These are phyloP conservation scores for Hippocampus kuda DNA, from an alignment of 2,797 vertebrate genomes.

Conservation along the genomic window DNA sequence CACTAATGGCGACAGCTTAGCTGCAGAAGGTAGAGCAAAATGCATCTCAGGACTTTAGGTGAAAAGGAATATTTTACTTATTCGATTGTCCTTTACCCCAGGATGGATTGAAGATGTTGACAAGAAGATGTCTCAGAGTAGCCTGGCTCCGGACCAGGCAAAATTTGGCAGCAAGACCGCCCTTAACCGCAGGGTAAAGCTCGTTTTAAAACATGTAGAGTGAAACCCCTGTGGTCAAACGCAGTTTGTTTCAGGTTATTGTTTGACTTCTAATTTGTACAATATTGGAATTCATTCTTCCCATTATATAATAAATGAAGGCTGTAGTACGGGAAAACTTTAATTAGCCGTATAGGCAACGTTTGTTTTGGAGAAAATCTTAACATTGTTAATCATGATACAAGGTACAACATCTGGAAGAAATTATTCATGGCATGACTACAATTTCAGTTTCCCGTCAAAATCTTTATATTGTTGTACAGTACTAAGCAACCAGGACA, in stretches of 20 bases:
- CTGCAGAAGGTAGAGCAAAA: slow-evolving; percentile 70
- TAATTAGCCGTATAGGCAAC: not conserved
- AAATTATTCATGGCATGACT: too few species aligned
- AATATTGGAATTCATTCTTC: not conserved
- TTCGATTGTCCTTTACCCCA: slow-evolving; percentile 36
- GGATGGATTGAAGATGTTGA: slow-evolving; percentile 84
- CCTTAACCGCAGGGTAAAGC: slow-evolving; percentile 84
- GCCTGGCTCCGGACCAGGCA: slow-evolving; percentile 77
- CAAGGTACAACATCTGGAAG: not conserved
- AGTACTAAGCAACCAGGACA: too few species aligned
- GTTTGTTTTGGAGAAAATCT: not conserved
- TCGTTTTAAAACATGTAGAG: not conserved
- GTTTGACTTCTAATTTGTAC: not conserved
- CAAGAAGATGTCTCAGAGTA: slow-evolving; percentile 81
- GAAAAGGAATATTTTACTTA: not conserved
- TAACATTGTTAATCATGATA: not conserved
- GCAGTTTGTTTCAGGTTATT: not conserved
- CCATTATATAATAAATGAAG: not conserved
- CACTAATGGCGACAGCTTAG: slow-evolving; percentile 76
- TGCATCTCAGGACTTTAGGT: not conserved
- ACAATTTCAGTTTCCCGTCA: too few species aligned
- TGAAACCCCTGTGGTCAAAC: not conserved
- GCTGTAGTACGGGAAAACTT: not conserved
- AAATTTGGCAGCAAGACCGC: slow-evolving; percentile 88
- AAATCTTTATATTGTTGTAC: too few species aligned